Conservation (phyloP, 2,113 vertebrate species). For the Callorhinus ursinus region DNA sequence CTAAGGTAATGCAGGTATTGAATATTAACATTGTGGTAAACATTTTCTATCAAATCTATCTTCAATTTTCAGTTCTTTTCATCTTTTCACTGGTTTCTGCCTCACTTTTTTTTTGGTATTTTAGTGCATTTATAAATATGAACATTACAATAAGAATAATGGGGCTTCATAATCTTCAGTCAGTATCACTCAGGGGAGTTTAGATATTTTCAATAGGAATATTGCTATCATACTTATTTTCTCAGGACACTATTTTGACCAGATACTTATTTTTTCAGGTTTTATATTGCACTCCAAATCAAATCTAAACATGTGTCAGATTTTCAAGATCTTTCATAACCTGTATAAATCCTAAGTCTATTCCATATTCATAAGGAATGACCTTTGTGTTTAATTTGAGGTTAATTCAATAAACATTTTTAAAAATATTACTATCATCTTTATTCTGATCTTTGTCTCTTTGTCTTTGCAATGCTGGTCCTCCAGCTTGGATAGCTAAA, state of each 20-base stretch:
- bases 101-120: not conserved
- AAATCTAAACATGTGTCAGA: not conserved
- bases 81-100: not conserved
- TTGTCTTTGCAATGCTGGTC: not conserved
- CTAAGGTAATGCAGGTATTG: not conserved
- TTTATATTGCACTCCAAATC: not conserved
- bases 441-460: not conserved
- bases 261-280: not conserved
- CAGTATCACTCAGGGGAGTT: not conserved
- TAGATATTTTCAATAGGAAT: not conserved
- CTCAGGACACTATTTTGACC: not conserved
- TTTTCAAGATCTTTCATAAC: not conserved
- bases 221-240: not conserved
- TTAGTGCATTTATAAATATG: not conserved
- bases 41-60: not conserved
- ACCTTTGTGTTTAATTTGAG: not conserved
- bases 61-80: not conserved
- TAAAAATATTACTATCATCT: not conserved
- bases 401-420: not conserved
- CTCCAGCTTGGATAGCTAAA: not conserved
- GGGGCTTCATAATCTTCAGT: not conserved
- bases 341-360: not conserved
- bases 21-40: not conserved
- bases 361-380: not conserved
- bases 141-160: not conserved